Conservation (phyloP, 2,888 invertebrate genomes). For the Lochmaea crataegi region DNA sequence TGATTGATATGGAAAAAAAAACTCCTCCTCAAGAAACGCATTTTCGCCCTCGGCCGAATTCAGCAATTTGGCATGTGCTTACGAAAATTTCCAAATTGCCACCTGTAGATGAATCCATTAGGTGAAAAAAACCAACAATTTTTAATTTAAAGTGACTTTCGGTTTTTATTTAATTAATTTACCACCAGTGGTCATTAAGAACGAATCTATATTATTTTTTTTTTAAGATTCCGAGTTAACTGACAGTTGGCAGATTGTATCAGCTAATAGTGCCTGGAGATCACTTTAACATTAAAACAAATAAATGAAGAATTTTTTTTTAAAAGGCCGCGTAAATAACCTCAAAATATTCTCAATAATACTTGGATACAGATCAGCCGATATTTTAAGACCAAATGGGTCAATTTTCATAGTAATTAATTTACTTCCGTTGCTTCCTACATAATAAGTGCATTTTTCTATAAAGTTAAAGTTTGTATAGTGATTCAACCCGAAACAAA, state of each 20-base stretch:
- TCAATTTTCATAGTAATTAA: no score
- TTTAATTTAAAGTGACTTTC: conserved; percentile 20
- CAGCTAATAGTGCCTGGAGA: not conserved
- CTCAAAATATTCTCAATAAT: no score
- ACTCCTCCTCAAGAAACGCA: conserved; percentile 23
- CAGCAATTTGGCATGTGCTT: conserved; percentile 42
- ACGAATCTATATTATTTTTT: not conserved
- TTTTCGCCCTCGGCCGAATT: conserved; percentile 24
- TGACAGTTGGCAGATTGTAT: conserved; percentile 19
- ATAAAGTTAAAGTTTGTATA: no score
- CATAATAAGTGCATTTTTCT: no score
- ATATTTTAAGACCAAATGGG: no score
- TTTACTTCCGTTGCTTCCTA: no score
- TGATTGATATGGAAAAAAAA: conserved; percentile 48
- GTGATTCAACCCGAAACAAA: no score
- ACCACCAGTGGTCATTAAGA: conserved; percentile 16
- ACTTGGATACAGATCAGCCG: no score
- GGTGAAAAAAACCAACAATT: conserved; percentile 21
- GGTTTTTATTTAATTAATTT: conserved; percentile 23
- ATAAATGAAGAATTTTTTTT: no score
- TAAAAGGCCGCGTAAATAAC: no score
- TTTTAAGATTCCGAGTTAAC: conserved; percentile 15
- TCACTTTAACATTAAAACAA: no score
- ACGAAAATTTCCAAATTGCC: conserved; percentile 30
- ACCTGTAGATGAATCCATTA: conserved; percentile 44